Base-by-base conservation (phyloP, 2,888 invertebrate genomes). In the Drosophila prostipennis region DNA sequence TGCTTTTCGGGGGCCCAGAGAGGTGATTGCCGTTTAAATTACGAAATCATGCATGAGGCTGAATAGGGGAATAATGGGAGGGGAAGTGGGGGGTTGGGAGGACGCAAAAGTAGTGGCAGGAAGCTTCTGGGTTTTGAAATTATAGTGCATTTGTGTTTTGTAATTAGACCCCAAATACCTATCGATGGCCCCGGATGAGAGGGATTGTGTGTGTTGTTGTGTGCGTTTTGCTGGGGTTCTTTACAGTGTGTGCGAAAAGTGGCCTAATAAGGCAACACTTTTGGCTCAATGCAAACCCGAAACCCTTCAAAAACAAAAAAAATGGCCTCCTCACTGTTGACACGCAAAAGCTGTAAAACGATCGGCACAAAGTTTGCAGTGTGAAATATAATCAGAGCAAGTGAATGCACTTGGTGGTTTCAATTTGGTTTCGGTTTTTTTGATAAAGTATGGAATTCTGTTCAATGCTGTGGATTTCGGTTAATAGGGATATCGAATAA, bases 121-220 rank as follows among this genome's bases (percentile, higher is more conserved):
- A 19, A 23, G 63, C 54, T 34, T n/a, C 43, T 42, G 43, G 54
- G 43, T 52, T 63, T 59, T 58, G 72, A 83, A 81, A 80, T 87
- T 86, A 83, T 83, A 69, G 78, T 76, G 70, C 80, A 80, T 80
- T 81, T 83, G 84, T 80, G 84, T 81, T 80, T 80, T 83, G 81
- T 86, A 81, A 81, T 81, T 81, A 81, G 87, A 81, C 71, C 69
- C 76, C 68, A 73, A 80, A 82, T 72, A 79, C 75, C 74, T 48
- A 73, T 63, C 52, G 65, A 70, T 58, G 46, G 56, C 40, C 57
- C 51, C 1, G 64, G 51, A 43, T 46, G 54, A 67, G 64, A 19
- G 39, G 52, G 42, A 26, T 36, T 43, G 37, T 23, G 23, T 45
- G 53, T 57, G 63, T 13, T 57, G 72, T 10, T 32, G 26, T 45